Conservation (phyloP, 2,888 invertebrate genomes). For the Chorisops tibialis region DNA sequence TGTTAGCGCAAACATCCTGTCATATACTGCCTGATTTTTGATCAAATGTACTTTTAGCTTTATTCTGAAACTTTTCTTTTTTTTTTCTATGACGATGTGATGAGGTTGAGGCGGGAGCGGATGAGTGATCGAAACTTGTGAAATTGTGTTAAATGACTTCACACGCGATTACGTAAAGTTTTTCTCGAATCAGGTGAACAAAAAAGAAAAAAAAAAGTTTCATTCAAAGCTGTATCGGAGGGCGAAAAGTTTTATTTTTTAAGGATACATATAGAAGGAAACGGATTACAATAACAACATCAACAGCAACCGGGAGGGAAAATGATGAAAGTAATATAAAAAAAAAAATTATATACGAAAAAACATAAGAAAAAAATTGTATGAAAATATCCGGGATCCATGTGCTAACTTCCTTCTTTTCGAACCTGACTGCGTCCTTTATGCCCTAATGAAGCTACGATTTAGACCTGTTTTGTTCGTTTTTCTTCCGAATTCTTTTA, state of each 20-base stretch:
- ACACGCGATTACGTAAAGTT: constrained; percentile 18
- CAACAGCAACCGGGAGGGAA: neutral
- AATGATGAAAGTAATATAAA: neutral
- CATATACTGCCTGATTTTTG: constrained; percentile 12
- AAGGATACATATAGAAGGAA: neutral
- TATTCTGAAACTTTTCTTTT: constrained; percentile 6
- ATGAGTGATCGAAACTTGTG: constrained; percentile 11
- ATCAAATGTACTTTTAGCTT: constrained; percentile 6
- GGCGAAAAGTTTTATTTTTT: neutral
- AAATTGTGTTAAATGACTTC: constrained; percentile 10
- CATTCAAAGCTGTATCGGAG: too few relatives aligned
- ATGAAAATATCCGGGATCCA: neutral
- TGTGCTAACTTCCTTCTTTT: neutral
- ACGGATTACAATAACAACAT: too few relatives aligned
- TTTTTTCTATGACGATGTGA: neutral
- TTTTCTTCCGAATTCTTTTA: neutral
- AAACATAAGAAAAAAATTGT: neutral
- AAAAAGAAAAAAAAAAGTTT: neutral
- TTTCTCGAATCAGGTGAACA: neutral
- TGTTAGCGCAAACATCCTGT: neutral
- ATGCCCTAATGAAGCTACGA: neutral
- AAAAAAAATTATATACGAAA: too few relatives aligned
- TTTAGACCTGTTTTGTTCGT: neutral
- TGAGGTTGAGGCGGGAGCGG: neutral
- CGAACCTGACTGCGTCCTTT: neutral